A percentile compares a stretch with the other conserved stretches of the same genome.
Conservation (phyloP, 2,113 vertebrate genomes). For the Pedionomus torquatus region DNA sequence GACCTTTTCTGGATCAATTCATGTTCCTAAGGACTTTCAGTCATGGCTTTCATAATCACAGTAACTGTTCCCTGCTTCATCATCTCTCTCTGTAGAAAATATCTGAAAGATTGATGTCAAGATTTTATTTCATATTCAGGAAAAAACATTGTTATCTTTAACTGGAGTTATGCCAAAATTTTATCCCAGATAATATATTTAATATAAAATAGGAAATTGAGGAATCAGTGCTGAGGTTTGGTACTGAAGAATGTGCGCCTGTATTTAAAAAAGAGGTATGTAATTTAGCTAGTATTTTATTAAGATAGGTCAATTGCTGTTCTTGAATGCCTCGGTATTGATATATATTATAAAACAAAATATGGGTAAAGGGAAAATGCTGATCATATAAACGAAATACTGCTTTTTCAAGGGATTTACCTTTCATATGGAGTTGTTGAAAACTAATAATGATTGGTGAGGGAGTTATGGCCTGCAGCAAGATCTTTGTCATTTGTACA, state of each 20-base stretch:
- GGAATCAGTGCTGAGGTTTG: background rate
- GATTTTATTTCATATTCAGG: background rate
- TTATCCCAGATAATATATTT: background rate
- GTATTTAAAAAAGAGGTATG: background rate
- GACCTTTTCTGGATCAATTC: slow-evolving; percentile 43
- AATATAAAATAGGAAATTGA: background rate
- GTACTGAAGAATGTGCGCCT: background rate
- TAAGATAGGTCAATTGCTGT: background rate
- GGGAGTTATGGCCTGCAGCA: background rate
- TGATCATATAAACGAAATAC: background rate
- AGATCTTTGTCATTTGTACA: background rate
- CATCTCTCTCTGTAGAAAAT: background rate
- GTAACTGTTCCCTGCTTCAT: background rate
- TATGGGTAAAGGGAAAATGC: background rate
- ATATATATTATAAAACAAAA: background rate
- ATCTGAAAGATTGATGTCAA: background rate
- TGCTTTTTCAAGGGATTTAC: background rate
- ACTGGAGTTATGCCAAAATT: background rate
- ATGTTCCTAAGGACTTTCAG: slow-evolving; percentile 23
- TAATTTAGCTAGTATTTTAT: background rate
- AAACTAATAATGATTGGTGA: background rate
- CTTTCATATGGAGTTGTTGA: background rate
- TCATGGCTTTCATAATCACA: background rate
- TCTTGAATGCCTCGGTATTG: background rate
- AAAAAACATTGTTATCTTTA: background rate